Percentiles rank a stretch among this genome's conserved stretches.
Evolutionary conservation across 2,113 vertebrate genomes (phyloP).

Genomic region (Uria aalge): DNA sequence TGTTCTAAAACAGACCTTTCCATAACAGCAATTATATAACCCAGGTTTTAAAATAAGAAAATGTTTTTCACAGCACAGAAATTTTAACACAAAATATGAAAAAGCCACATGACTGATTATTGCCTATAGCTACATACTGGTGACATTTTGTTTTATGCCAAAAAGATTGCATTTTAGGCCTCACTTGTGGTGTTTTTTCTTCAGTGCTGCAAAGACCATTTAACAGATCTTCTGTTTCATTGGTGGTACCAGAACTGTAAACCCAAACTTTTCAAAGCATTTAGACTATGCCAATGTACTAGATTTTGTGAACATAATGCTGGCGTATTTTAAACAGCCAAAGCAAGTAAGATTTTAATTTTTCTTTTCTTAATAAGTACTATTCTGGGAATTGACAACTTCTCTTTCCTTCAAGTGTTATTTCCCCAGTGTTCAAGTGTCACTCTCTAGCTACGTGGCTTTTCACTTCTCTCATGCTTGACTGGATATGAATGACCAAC

Average conservation of each 20-base stretch:
- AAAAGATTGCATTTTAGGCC: neutral
- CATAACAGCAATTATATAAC: neutral
- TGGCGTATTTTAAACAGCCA: neutral
- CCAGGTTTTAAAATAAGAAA: neutral
- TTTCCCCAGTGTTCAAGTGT: neutral
- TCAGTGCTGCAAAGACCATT: neutral
- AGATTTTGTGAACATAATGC: neutral
- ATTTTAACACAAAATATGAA: neutral
- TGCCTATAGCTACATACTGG: neutral
- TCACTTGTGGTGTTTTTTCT: neutral
- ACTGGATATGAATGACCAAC: neutral
- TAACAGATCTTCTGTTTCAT: neutral
- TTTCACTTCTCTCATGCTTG: conserved; percentile 27
- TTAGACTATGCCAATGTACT: neutral
- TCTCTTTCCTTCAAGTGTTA: neutral
- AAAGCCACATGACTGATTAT: neutral
- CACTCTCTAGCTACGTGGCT: neutral
- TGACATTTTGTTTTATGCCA: neutral
- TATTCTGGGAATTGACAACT: neutral
- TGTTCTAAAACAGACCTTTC: neutral
- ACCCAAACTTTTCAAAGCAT: neutral
- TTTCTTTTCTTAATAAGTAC: neutral
- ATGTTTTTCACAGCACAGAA: neutral
- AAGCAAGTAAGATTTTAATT: neutral
- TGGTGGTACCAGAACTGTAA: neutral